These are phyloP conservation scores for Polydrusus pterygomalis DNA, from an alignment of 2,888 invertebrate species.

Conservation along the genomic window DNA sequence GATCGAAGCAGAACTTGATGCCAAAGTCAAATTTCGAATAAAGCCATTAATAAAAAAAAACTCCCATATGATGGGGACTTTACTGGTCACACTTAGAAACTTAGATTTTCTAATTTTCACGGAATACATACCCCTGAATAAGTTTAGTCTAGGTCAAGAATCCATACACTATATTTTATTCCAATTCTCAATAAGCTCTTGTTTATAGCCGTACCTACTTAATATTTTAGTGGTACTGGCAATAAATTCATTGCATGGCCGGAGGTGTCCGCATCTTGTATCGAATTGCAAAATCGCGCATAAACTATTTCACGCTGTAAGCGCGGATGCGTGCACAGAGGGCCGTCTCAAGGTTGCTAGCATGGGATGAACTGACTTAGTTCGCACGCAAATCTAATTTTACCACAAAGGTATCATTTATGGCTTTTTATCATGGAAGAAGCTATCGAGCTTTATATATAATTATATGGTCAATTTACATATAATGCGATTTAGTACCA, in stretches of 20 bases:
- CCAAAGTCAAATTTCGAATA: too few species aligned
- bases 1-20: too few species aligned
- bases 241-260: constrained; percentile 49
- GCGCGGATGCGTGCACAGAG: constrained; percentile 58
- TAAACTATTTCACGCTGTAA: constrained; percentile 58
- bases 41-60: too few species aligned
- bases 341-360: constrained; percentile 57
- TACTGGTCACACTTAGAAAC: too few species aligned
- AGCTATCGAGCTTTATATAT: constrained; percentile 5
- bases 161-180: constrained; percentile 23
- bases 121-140: too few species aligned
- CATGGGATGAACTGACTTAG: constrained; percentile 30
- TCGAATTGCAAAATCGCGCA: constrained; percentile 58
- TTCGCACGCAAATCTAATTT: constrained; percentile 39
- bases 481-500: neutral
- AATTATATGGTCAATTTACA: constrained; percentile 2
- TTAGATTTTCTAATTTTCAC: too few species aligned
- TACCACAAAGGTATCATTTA: constrained; percentile 8
- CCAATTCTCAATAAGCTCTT: constrained; percentile 19
- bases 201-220: constrained; percentile 9
- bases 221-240: constrained; percentile 8
- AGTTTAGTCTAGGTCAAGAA: too few species aligned
- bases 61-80: too few species aligned
- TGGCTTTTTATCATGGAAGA: constrained; percentile 20
- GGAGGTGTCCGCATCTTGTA: constrained; percentile 48